Evolutionary conservation across 2,113 vertebrate genomes (phyloP).

Genomic region (Platysteira castanea): DNA sequence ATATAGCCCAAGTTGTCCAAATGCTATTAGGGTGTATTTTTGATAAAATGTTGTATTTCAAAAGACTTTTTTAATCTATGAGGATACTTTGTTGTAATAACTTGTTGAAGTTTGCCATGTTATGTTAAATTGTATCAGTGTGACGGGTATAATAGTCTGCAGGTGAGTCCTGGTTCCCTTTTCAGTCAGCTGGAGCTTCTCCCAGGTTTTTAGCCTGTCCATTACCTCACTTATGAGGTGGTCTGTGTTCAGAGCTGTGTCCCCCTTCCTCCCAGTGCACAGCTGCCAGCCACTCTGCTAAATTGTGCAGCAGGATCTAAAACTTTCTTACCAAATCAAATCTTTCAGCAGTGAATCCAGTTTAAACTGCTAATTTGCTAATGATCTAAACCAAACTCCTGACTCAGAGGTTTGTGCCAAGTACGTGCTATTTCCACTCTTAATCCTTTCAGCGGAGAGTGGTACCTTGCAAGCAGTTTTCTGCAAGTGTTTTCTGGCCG

Average conservation of each 20-base stretch:
- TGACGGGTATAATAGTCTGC: not conserved
- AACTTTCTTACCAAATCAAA: not conserved
- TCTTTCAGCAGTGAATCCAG: not conserved
- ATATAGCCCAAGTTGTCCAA: not conserved
- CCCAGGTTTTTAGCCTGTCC: not conserved
- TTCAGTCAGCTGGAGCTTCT: not conserved
- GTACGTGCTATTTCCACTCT: not conserved
- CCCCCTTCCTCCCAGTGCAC: not conserved
- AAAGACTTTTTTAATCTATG: not conserved
- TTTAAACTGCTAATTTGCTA: not conserved
- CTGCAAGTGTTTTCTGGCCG: not conserved
- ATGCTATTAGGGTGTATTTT: not conserved
- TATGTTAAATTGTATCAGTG: not conserved
- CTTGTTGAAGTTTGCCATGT: not conserved
- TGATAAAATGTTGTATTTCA: not conserved
- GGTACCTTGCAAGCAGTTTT: not conserved
- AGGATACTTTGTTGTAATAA: not conserved
- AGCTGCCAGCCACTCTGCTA: not conserved
- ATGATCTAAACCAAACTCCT: not conserved
- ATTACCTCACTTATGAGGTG: accelerated
- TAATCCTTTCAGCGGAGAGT: not conserved
- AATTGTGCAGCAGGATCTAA: not conserved
- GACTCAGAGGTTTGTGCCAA: not conserved
- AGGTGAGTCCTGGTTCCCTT: not conserved
- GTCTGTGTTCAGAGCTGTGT: not conserved